Percentiles rank a stretch among this genome's conserved stretches.
Evolutionary conservation across 2,113 vertebrate species (phyloP).

Genomic region (Xiphias gladius): DNA sequence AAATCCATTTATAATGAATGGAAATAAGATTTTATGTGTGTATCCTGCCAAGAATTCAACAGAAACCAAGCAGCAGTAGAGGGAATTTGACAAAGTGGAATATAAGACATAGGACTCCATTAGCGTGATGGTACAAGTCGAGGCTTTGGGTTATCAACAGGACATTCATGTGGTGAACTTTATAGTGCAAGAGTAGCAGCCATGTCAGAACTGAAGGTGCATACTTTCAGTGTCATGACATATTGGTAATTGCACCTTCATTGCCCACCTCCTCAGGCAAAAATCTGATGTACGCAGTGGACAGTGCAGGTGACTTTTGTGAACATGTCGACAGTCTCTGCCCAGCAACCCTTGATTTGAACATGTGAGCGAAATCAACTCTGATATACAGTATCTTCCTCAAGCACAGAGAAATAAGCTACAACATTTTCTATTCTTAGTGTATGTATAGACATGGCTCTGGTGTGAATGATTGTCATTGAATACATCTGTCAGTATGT

Average conservation of each 20-base stretch:
- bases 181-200: not conserved
- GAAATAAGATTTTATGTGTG: conserved; percentile 32
- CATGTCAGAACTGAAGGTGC: not conserved
- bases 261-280: not conserved
- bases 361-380: conserved; percentile 7
- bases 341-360: not conserved
- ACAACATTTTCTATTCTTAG: conserved; percentile 48
- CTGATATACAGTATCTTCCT: conserved; percentile 10
- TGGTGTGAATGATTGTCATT: conserved; percentile 51
- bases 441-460: conserved; percentile 13
- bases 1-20: conserved; percentile 51
- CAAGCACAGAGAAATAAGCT: conserved; percentile 12
- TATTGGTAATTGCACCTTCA: not conserved
- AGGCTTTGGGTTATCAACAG: not conserved
- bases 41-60: conserved; percentile 4
- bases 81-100: conserved; percentile 40
- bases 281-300: not conserved
- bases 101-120: conserved; percentile 42
- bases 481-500: conserved; percentile 47
- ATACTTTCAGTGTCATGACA: not conserved
- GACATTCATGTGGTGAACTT: not conserved
- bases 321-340: not conserved
- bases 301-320: not conserved
- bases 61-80: conserved; percentile 13
- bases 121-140: not conserved